Percentiles rank a stretch among this genome's conserved stretches.
Evolutionary conservation across 2,113 vertebrate genomes (phyloP).

Genomic region (Tenebrosternarchus preto): DNA sequence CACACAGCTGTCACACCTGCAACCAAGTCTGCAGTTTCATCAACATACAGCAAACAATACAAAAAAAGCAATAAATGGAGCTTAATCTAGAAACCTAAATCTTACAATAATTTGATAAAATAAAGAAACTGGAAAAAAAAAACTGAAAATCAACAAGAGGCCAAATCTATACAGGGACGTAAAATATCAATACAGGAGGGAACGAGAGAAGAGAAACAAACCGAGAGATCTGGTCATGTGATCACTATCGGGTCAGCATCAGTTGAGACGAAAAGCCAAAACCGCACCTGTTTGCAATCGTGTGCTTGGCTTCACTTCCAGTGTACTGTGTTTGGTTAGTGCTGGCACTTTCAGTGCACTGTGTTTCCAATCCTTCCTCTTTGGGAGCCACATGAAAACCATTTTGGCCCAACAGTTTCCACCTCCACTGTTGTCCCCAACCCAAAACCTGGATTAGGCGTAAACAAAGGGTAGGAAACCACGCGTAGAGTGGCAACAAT

Average conservation of each 20-base stretch:
- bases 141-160: not conserved
- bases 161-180: not conserved
- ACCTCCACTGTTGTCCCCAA: slow-evolving; percentile 25
- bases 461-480: slow-evolving; percentile 36
- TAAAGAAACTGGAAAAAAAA: not conserved
- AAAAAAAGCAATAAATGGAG: slow-evolving; percentile 1
- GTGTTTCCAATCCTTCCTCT: not conserved
- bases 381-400: not conserved
- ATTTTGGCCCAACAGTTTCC: slow-evolving; percentile 30
- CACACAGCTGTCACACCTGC: slow-evolving; percentile 32
- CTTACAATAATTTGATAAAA: not conserved
- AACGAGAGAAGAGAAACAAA: not conserved
- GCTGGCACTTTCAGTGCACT: too few relatives aligned
- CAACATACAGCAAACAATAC: slow-evolving; percentile 14
- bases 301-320: not conserved
- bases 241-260: not conserved
- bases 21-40: not conserved
- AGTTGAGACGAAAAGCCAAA: too few relatives aligned
- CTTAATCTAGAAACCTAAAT: not conserved
- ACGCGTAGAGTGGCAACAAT: slow-evolving; percentile 46
- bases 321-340: not conserved
- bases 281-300: not conserved
- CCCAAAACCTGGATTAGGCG: slow-evolving; percentile 48
- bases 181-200: not conserved
- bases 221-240: not conserved